These are phyloP conservation scores for Griposia aprilina DNA, from an alignment of 2,888 invertebrate species.

Conservation along the genomic window DNA sequence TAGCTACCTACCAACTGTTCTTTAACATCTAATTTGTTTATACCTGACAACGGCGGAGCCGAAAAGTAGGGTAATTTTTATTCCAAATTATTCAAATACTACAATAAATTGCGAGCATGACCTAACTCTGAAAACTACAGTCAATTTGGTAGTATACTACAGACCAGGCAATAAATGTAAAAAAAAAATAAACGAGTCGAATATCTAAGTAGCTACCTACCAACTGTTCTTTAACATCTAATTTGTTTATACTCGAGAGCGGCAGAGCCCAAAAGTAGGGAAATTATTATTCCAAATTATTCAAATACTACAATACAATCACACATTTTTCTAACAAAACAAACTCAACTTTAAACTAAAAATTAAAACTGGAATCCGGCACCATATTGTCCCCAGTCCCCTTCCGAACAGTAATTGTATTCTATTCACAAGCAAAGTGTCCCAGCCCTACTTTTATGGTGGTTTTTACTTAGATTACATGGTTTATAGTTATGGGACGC, in stretches of 20 bases:
- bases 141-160: too few species aligned
- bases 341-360: not conserved
- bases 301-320: not conserved
- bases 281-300: not conserved
- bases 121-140: too few species aligned
- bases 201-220: too few species aligned
- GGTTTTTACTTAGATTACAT: conserved; percentile 68
- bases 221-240: too few species aligned
- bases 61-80: too few species aligned
- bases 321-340: not conserved
- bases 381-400: conserved; percentile 15
- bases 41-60: too few species aligned
- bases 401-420: conserved; percentile 14
- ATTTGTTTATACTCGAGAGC: too few species aligned
- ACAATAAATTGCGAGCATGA: not conserved
- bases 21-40: too few species aligned
- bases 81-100: not conserved
- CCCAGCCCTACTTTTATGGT: conserved; percentile 65
- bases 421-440: conserved; percentile 57
- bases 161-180: too few species aligned
- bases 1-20: too few species aligned
- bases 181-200: too few species aligned
- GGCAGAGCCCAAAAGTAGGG: too few species aligned
- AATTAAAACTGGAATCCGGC: not conserved
- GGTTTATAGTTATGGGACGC: conserved; percentile 65